These are phyloP conservation scores for Manis pentadactyla DNA, from an alignment of 2,797 vertebrate genomes.

Conservation along the genomic window DNA sequence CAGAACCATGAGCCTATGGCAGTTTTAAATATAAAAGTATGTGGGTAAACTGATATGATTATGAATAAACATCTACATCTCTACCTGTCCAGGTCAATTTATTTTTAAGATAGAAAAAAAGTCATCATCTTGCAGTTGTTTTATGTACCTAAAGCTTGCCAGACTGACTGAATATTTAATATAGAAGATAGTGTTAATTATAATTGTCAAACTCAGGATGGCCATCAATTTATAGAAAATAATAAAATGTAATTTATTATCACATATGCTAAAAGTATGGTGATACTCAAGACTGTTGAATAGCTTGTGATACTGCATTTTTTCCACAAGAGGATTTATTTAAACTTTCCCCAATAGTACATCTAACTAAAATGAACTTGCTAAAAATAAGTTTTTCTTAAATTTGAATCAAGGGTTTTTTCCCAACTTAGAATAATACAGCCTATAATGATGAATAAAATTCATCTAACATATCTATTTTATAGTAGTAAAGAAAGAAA, in stretches of 20 bases:
- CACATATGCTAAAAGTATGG: background rate
- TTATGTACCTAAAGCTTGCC: background rate
- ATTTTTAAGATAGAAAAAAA: slow-evolving; percentile 25
- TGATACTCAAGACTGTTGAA: background rate
- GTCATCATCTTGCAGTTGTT: background rate
- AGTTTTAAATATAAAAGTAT: slow-evolving; percentile 9
- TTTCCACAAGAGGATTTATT: background rate
- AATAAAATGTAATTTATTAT: slow-evolving; percentile 16
- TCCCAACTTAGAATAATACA: background rate
- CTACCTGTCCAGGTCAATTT: background rate
- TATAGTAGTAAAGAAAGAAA: background rate
- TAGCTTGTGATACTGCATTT: background rate
- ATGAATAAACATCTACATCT: background rate
- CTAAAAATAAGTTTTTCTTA: background rate
- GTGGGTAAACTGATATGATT: background rate
- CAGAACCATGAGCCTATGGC: background rate
- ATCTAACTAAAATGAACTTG: background rate
- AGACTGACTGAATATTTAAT: background rate
- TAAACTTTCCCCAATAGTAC: background rate
- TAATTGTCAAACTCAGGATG: background rate
- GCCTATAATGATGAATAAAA: background rate
- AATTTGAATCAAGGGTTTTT: background rate
- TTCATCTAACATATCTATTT: background rate
- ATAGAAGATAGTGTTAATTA: background rate
- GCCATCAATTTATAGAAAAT: background rate